phyloP scores from a whole-genome alignment of 2,113 vertebrate genomes.

The Poecilia latipinna region DNA sequence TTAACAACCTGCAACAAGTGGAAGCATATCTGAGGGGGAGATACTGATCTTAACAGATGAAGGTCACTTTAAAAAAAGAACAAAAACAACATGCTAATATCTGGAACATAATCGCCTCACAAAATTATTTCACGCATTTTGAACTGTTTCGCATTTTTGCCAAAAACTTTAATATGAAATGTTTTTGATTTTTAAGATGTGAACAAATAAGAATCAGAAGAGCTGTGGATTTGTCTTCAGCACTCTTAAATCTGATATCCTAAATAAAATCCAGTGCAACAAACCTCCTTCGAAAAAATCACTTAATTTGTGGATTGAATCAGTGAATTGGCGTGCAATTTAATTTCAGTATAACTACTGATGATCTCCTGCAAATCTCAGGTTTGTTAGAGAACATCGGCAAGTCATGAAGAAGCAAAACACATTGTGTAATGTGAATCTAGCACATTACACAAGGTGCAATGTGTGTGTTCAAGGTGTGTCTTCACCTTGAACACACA shows the following conservation, averaged over 20 bases:
- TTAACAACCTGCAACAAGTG: conserved; percentile 4
- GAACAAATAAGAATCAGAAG: neutral
- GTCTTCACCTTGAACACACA: too few relatives aligned
- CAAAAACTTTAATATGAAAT: neutral
- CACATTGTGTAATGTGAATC: neutral
- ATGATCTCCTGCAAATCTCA: neutral
- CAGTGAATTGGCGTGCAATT: neutral
- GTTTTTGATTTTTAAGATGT: neutral
- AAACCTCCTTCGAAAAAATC: neutral
- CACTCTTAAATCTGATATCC: too few relatives aligned
- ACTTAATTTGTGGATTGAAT: neutral
- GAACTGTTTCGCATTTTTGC: neutral
- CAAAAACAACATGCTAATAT: conserved; percentile 27
- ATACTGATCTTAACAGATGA: conserved; percentile 16
- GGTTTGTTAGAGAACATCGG: neutral
- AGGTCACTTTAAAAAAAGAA: conserved; percentile 17
- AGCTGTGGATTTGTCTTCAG: neutral
- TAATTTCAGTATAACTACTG: neutral
- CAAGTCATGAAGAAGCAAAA: neutral
- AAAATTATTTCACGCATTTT: neutral
- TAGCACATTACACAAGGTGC: neutral
- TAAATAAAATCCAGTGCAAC: neutral
- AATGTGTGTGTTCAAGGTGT: too few relatives aligned
- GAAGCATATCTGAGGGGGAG: conserved; percentile 12
- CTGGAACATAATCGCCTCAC: conserved; percentile 33